Base-by-base conservation (phyloP, 2,113 vertebrate genomes). In the Copsychus sechellarum region DNA sequence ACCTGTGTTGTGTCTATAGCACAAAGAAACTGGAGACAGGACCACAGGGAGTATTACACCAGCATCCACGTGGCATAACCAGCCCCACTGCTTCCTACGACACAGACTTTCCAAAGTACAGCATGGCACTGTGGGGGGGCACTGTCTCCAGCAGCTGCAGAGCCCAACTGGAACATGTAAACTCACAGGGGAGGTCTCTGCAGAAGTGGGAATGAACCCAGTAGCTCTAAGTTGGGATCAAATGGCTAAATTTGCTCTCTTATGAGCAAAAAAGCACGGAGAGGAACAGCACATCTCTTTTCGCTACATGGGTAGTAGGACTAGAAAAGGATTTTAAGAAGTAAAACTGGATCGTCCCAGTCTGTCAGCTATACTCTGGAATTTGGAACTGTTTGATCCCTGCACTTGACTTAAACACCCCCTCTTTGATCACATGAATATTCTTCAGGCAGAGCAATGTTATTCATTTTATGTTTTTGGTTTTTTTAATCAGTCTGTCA, bases 381-480 rank as follows among this genome's bases (percentile, higher is more conserved):
- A 96, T 95, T 69, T 71, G 33, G 69, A 95, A 95, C 54, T 62
- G 86, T 96, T 93, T 94, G 85, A 95, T 94, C 71, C 64, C 81
- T 95, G 86, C 94, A 96, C 94, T 96, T 97, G 92, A 95, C 91
- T 97, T 95, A 92, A 90, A 67, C 81, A 96, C 96, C 33, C 51
- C 72, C 9, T 81, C 78, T 96, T 97, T 95, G 95, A 96, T 96
- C 81, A 67, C 50, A 86, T 57, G 69, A 87, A 80, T 96, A 94
- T 83, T 97, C 88, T 97, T 92, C 83, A 92, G 86, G 84, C 83
- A 94, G 87, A 89, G 45, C 81, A 90, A 76, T 91, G 86, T 72
- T 90, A 92, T 90, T 93, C 19, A 77, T 81, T 95, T 96, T 80
- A 81, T 74, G 42, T 81, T 77, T 72, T 82, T 45, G 14, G 12